Evolutionary conservation across 2,797 vertebrate genomes (phyloP).

Genomic region (Protosalanx chinensis): DNA sequence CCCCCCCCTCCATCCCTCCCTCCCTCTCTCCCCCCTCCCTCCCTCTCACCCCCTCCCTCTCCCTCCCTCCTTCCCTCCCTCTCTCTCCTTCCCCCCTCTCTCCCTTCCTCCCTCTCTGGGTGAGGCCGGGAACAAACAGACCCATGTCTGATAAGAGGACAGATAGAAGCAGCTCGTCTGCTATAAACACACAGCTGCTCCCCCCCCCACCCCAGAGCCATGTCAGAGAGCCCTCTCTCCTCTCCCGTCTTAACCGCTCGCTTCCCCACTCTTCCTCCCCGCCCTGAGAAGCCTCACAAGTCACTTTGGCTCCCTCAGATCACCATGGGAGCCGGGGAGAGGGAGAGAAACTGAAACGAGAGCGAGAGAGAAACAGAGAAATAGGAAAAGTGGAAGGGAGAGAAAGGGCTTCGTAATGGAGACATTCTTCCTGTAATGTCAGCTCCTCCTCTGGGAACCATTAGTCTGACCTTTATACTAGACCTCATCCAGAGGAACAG

Average conservation of each 20-base stretch:
- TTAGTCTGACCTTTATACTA: constrained; percentile 73
- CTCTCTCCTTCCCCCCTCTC: no score
- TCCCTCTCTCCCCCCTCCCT: no score
- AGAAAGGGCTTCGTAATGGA: constrained; percentile 57
- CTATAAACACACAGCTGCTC: constrained; percentile 46
- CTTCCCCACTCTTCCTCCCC: not conserved
- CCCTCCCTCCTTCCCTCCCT: no score
- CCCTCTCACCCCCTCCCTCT: no score
- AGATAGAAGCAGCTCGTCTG: constrained; percentile 41
- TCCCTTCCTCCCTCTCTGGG: not conserved
- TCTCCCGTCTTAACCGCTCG: constrained; percentile 19
- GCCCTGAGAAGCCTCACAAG: constrained; percentile 43
- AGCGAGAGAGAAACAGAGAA: not conserved
- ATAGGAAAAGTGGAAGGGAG: constrained; percentile 43
- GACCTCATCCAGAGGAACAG: constrained; percentile 37
- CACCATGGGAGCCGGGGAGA: constrained; percentile 24
- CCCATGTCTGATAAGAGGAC: constrained; percentile 45
- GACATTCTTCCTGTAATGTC: constrained; percentile 69
- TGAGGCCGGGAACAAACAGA: constrained; percentile 49
- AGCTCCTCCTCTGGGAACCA: constrained; percentile 67
- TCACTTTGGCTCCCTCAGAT: constrained; percentile 1
- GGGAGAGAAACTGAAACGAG: not conserved
- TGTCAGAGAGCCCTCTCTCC: constrained; percentile 22
- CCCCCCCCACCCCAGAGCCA: constrained; percentile 5
- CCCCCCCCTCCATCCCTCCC: no score